Evolutionary conservation across 1,140 invertebrate genomes (phyloP).

Genomic region (Gonatopus flavifemur): DNA sequence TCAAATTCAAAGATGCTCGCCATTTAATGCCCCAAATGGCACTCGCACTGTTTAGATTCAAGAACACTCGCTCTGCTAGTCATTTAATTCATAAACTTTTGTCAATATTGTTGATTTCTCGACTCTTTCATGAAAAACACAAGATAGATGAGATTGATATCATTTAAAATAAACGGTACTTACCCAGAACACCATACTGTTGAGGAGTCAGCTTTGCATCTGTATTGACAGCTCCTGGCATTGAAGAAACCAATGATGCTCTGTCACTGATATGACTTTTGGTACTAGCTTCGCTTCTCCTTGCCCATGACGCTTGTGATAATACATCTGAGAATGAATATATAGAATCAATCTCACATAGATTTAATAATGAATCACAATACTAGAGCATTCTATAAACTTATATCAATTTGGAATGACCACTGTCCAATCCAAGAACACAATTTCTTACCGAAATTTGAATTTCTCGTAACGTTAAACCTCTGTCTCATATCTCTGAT

Average conservation of each 20-base stretch:
- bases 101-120: neutral
- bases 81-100: neutral
- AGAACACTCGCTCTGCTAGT: too few species aligned
- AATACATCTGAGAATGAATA: constrained; percentile 40
- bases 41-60: too few species aligned
- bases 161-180: constrained; percentile 26
- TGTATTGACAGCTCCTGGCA: constrained; percentile 47
- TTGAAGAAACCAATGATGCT: constrained; percentile 52
- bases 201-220: constrained; percentile 53
- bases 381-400: neutral
- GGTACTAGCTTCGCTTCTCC: constrained; percentile 52
- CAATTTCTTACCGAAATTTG: constrained; percentile 49
- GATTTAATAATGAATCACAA: neutral
- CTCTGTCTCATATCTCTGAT: constrained; percentile 46
- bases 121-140: neutral
- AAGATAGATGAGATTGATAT: neutral
- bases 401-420: neutral
- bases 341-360: neutral
- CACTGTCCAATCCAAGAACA: neutral
- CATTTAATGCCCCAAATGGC: too few species aligned
- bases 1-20: too few species aligned
- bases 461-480: constrained; percentile 42
- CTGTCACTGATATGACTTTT: constrained; percentile 53
- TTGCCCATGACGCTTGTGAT: constrained; percentile 55
- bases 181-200: constrained; percentile 56